Conservation (phyloP, 1,140 invertebrate species). For the Cyrtorhinus lividipennis region DNA sequence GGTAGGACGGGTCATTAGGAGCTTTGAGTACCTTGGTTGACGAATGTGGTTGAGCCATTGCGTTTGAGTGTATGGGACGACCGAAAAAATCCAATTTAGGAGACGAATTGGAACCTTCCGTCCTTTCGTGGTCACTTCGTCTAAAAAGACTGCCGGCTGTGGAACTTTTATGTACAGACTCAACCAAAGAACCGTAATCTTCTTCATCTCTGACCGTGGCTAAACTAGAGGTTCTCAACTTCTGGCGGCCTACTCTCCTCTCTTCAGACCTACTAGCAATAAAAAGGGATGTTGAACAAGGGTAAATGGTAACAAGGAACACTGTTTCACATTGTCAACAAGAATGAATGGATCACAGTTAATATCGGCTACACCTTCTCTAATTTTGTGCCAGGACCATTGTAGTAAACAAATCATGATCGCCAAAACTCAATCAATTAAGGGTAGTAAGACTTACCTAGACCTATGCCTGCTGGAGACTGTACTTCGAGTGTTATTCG, state of each 20-base stretch:
- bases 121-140: background rate
- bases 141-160: background rate
- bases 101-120: background rate
- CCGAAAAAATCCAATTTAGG: conserved; percentile 12
- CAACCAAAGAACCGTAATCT: background rate
- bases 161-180: background rate
- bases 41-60: background rate
- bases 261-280: conserved; percentile 1
- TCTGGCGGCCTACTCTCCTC: background rate
- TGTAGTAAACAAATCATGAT: too few relatives aligned
- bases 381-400: too few relatives aligned
- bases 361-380: too few relatives aligned
- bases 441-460: too few relatives aligned
- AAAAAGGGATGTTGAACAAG: background rate
- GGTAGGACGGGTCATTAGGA: too few relatives aligned
- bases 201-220: conserved; percentile 7
- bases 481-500: conserved; percentile 20
- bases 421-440: too few relatives aligned
- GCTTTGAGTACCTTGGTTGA: background rate
- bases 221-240: background rate
- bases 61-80: background rate
- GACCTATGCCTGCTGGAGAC: conserved; percentile 13
- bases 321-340: too few relatives aligned
- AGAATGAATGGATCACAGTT: too few relatives aligned
- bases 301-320: too few relatives aligned